Conservation (phyloP, 2,888 invertebrate species). For the Zaprionus obscuricornis region DNA sequence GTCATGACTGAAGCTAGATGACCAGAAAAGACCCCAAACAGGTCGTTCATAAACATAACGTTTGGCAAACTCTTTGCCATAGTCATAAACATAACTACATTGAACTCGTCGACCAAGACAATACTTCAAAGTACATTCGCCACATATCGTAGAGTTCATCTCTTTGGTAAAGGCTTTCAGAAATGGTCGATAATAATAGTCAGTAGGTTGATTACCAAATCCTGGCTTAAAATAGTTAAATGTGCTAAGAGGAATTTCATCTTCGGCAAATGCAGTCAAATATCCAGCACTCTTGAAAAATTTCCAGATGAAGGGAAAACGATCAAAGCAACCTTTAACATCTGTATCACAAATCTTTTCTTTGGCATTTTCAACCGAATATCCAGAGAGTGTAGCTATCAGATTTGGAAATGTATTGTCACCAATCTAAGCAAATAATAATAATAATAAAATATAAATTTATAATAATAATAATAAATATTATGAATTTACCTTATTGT, state of each 20-base stretch:
- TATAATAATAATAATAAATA: background rate
- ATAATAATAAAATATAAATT: background rate
- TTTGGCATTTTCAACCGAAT: slow-evolving; percentile 83
- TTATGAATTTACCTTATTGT: slow-evolving; percentile 85
- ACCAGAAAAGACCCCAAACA: slow-evolving; percentile 90
- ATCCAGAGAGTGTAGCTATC: slow-evolving; percentile 90
- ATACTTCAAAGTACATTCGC: slow-evolving; percentile 74
- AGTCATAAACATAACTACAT: slow-evolving; percentile 87
- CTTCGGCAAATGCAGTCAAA: slow-evolving; percentile 90
- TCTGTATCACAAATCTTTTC: slow-evolving; percentile 83
- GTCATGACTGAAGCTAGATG: slow-evolving; percentile 89
- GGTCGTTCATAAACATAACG: slow-evolving; percentile 85
- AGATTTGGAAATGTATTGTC: slow-evolving; percentile 95
- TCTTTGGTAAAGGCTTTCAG: slow-evolving; percentile 86
- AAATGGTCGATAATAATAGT: slow-evolving; percentile 90
- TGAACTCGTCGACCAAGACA: slow-evolving; percentile 86
- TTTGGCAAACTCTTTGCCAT: slow-evolving; percentile 86
- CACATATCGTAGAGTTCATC: slow-evolving; percentile 37
- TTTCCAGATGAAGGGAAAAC: slow-evolving; percentile 90
- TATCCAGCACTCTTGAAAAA: slow-evolving; percentile 88
- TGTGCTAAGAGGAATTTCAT: slow-evolving; percentile 85
- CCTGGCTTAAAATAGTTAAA: slow-evolving; percentile 87
- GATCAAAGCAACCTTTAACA: slow-evolving; percentile 85
- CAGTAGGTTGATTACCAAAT: slow-evolving; percentile 89
- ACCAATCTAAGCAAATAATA: slow-evolving; percentile 85